Conservation (phyloP, 2,113 vertebrate species). For the Lasiurus borealis region DNA sequence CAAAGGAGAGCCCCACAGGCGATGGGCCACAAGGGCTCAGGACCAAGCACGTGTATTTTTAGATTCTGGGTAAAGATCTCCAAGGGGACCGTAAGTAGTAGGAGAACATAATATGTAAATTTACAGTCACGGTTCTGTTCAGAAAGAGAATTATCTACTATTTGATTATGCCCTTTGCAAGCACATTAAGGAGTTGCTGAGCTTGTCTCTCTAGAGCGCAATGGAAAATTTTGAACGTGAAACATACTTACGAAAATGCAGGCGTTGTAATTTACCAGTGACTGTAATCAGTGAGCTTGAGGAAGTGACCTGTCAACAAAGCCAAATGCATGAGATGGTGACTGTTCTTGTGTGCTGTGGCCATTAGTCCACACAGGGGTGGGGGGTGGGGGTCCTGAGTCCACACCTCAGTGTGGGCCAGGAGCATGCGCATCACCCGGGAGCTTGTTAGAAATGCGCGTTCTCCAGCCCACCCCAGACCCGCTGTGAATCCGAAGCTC, state of each 20-base stretch:
- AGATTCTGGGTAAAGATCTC: background rate
- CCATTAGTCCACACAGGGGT: background rate
- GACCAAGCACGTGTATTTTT: background rate
- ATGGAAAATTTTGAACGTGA: conserved; percentile 59
- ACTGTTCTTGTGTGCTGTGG: background rate
- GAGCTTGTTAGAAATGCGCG: background rate
- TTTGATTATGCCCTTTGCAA: conserved; percentile 34
- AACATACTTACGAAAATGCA: conserved; percentile 41
- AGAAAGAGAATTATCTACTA: conserved; percentile 44
- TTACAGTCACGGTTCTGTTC: background rate
- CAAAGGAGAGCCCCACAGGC: background rate
- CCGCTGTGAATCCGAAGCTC: background rate
- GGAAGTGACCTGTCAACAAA: background rate
- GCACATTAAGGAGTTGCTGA: conserved; percentile 36
- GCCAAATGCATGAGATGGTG: background rate
- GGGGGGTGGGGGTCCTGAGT: background rate
- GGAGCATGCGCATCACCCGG: background rate
- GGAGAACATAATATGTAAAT: conserved; percentile 4
- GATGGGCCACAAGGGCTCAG: background rate
- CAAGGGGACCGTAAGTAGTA: background rate
- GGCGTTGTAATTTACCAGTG: conserved; percentile 15
- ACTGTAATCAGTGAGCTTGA: background rate
- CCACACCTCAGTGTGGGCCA: fast-evolving
- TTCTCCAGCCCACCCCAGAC: background rate
- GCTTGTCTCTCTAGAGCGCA: conserved; percentile 2